phyloP scores from a whole-genome alignment of 2,113 vertebrate genomes.

The Alaudala cheleensis region DNA sequence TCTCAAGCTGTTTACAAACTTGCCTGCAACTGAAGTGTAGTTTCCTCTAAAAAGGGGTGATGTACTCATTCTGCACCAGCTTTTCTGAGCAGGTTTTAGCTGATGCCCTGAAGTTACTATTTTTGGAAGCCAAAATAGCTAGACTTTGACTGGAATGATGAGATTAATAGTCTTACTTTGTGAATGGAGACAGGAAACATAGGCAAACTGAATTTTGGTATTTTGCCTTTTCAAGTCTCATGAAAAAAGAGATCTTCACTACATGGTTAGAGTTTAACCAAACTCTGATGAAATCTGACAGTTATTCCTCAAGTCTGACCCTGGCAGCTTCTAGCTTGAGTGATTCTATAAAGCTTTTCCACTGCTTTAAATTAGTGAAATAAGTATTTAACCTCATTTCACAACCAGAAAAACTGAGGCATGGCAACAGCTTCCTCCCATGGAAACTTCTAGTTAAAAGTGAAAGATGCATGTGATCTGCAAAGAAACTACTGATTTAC shows the following conservation, averaged over 20 bases:
- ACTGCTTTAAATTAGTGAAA: neutral
- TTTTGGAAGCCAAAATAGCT: neutral
- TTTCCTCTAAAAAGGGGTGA: neutral
- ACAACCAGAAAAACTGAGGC: neutral
- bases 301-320: neutral
- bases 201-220: neutral
- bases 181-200: neutral
- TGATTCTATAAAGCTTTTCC: neutral
- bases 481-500: slow-evolving; percentile 20
- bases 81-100: neutral
- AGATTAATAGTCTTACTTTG: neutral
- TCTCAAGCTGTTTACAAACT: slow-evolving; percentile 4
- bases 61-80: neutral
- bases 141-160: neutral
- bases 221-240: neutral
- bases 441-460: slow-evolving; percentile 48
- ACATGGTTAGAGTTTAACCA: neutral
- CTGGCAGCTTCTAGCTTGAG: neutral
- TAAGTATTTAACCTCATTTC: neutral
- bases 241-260: neutral
- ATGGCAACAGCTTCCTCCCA: neutral
- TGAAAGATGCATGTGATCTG: neutral
- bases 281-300: neutral
- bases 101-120: neutral
- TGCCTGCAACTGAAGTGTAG: neutral